A percentile compares a stretch with the other conserved stretches of the same genome.
These are phyloP conservation scores for Alviniconcha strummeri DNA, from an alignment of 2,888 invertebrate genomes.

Conservation along the genomic window DNA sequence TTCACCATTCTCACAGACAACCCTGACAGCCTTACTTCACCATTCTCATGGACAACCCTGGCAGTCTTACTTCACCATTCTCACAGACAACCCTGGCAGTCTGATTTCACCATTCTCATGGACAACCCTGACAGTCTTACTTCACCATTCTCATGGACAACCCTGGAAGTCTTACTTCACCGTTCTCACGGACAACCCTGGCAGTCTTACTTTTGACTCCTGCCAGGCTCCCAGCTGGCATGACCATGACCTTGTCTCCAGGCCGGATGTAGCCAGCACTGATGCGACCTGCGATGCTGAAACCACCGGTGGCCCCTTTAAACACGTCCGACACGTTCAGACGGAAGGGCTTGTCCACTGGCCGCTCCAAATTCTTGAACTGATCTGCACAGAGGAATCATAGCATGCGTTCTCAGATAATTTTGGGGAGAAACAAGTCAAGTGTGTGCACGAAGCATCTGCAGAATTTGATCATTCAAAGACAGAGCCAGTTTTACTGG, in stretches of 20 bases:
- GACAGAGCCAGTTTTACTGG: no score
- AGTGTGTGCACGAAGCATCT: no score
- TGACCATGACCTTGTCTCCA: constrained; percentile 90
- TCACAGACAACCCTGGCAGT: neutral
- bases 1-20: no score
- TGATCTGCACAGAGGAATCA: constrained; percentile 55
- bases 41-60: no score
- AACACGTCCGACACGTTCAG: constrained; percentile 93
- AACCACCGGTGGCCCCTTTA: constrained; percentile 90
- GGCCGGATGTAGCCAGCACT: constrained; percentile 91
- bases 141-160: no score
- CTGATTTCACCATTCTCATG: constrained; percentile 73
- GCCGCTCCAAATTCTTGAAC: constrained; percentile 84
- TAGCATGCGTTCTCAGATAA: no score
- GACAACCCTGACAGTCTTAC: no score
- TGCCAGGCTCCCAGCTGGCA: constrained; percentile 90
- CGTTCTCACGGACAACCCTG: neutral
- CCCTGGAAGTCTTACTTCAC: no score
- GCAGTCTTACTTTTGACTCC: constrained; percentile 82
- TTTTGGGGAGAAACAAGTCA: no score
- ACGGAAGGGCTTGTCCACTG: constrained; percentile 90
- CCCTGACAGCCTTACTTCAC: no score
- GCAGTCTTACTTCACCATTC: neutral
- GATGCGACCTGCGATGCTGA: constrained; percentile 92
- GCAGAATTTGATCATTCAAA: no score